These are phyloP conservation scores for Monopis laevigella DNA, from an alignment of 2,888 invertebrate species.

Conservation along the genomic window DNA sequence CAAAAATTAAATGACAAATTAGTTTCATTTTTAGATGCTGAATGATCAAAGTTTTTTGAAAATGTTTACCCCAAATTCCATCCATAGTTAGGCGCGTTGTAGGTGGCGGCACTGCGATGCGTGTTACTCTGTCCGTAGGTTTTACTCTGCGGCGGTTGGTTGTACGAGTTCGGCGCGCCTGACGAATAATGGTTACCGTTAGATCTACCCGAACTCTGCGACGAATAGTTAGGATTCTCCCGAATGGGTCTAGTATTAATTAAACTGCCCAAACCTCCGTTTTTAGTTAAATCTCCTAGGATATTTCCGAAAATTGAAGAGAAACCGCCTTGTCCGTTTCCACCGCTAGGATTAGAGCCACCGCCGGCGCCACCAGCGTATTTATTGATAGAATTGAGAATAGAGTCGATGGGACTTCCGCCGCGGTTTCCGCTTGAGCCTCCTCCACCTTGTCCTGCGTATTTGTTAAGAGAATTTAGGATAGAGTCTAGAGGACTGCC, in stretches of 20 bases:
- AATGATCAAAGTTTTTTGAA: neutral
- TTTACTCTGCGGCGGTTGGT: slow-evolving; percentile 37
- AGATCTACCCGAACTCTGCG: slow-evolving; percentile 34
- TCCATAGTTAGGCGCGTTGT: slow-evolving; percentile 50
- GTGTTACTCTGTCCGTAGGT: slow-evolving; percentile 43
- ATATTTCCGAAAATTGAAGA: slow-evolving; percentile 50
- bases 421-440: slow-evolving; percentile 22
- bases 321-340: slow-evolving; percentile 23
- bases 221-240: slow-evolving; percentile 53
- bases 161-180: slow-evolving; percentile 40
- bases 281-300: slow-evolving; percentile 44
- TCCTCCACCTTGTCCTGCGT: slow-evolving; percentile 28
- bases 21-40: too few species aligned
- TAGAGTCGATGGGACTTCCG: slow-evolving; percentile 33
- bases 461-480: slow-evolving; percentile 36
- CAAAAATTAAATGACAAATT: too few species aligned
- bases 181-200: slow-evolving; percentile 48
- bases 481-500: slow-evolving; percentile 34
- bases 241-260: slow-evolving; percentile 55
- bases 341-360: slow-evolving; percentile 20
- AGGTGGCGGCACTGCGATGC: slow-evolving; percentile 34
- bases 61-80: slow-evolving; percentile 60
- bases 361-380: slow-evolving; percentile 29
- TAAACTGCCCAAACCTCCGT: slow-evolving; percentile 33
- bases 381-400: slow-evolving; percentile 36